phyloP scores from a whole-genome alignment of 2,113 vertebrate genomes.

The Clarias batrachus region DNA sequence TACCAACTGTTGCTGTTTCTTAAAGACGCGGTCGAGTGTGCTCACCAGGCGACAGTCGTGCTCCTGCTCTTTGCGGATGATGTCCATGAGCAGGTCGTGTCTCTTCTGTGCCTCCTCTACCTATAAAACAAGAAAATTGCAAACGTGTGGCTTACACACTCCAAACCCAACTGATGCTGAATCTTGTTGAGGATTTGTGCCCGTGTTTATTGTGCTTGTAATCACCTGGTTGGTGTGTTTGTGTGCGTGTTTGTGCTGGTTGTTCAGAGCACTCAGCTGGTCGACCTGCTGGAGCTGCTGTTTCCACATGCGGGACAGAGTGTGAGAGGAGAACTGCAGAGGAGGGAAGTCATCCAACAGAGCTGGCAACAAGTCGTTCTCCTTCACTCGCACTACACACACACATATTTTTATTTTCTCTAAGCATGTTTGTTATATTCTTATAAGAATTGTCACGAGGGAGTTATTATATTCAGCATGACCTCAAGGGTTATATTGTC shows the following conservation, averaged over 20 bases:
- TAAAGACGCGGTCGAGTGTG: background rate
- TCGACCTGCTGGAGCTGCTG: constrained; percentile 83
- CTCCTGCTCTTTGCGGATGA: constrained; percentile 84
- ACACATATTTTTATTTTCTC: background rate
- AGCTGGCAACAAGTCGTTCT: constrained; percentile 80
- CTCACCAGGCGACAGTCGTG: constrained; percentile 88
- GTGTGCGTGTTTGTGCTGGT: constrained; percentile 56
- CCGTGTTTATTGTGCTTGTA: background rate
- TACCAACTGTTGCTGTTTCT: background rate
- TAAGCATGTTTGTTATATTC: background rate
- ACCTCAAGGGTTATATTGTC: too few species aligned
- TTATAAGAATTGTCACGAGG: background rate
- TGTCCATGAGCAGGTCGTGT: constrained; percentile 80
- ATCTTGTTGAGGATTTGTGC: background rate
- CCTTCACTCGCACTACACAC: constrained; percentile 80
- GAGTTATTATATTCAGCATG: too few species aligned
- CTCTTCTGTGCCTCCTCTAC: constrained; percentile 84
- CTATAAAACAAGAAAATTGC: constrained; percentile 61
- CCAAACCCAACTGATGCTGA: background rate
- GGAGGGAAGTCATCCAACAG: constrained; percentile 86
- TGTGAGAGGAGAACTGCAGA: constrained; percentile 79
- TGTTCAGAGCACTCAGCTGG: constrained; percentile 68
- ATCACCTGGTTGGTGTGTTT: constrained; percentile 81
- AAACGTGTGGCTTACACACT: background rate
- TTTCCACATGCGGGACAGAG: constrained; percentile 85